These are phyloP conservation scores for Pollimyrus isidori DNA, from an alignment of 2,113 vertebrate genomes.

Conservation along the genomic window DNA sequence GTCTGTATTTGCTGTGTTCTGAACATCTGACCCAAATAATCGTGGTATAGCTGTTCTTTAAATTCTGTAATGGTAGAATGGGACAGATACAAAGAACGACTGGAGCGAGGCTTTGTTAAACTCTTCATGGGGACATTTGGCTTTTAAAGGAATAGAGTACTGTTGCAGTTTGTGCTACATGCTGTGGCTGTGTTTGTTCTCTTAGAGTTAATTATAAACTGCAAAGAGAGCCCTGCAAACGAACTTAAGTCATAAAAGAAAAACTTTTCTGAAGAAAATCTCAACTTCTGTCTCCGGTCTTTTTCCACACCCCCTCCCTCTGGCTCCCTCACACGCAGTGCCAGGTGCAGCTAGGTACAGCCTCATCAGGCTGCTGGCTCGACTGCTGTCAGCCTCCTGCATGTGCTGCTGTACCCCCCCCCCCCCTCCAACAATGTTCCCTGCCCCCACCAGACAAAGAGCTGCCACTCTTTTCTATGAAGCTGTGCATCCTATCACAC, in stretches of 20 bases:
- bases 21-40: neutral
- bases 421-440: neutral
- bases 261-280: neutral
- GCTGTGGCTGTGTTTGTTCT: neutral
- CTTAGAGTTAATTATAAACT: neutral
- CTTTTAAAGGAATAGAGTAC: neutral
- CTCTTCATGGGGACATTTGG: neutral
- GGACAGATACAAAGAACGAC: neutral
- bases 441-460: neutral
- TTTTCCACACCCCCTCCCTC: neutral
- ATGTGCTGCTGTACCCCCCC: neutral
- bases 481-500: neutral
- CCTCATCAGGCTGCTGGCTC: neutral
- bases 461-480: neutral
- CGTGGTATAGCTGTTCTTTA: neutral
- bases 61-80: neutral
- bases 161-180: neutral
- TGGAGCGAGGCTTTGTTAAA: neutral
- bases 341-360: neutral
- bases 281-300: neutral
- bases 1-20: neutral
- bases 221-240: neutral
- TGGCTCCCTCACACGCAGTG: neutral
- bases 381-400: neutral
- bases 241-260: neutral